Base-by-base conservation (phyloP, 2,888 invertebrate species). In the Pterostichus niger region DNA sequence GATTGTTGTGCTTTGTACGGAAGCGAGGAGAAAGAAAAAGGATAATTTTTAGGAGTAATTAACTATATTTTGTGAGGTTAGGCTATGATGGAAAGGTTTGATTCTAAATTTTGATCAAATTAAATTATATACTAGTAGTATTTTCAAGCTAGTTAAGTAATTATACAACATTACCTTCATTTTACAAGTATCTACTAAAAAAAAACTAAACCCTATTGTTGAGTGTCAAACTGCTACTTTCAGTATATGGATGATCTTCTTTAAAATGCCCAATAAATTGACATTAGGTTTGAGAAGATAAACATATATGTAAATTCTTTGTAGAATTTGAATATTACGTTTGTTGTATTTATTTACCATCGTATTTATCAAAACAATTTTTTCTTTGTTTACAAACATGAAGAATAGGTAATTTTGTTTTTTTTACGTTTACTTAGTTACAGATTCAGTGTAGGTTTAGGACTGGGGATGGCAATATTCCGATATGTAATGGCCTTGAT, bases 31-130 rank as follows among this genome's bases (percentile, higher is more conserved):
- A 2, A n/a, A n/a, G n/a, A n/a, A n/a, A n/a, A n/a, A n/a, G n/a
- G n/a, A n/a, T n/a, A n/a, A 64, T 64, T 64, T 64, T 64, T 64
- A 64, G 64, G 40, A n/a, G 11, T 49, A 49, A 49, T 49, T 49
- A 49, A 49, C 49, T 13, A 13, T 46, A 4, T 49, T 10, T 13
- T 49, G n/a, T 49, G 49, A 49, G 49, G 49, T 49, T 9, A 49
- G 49, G 49, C n/a, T 49, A 49, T 49, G 11, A 35, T 4, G 9
- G 4, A 9, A 64, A 35, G 33, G 17, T 56, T 17, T 5, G 17
- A 6, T 0, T 49, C 13, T 49, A 10, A 49, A 49, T 13, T 49
- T 9, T 49, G n/a, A 5, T 49, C 0, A 49, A 49, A 49, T 49
- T 49, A 49, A 49, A 49, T 49, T 6, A 49, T 49, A 49, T 6